Conservation (phyloP, 2,797 vertebrate genomes). For the Apogon hyalosoma region DNA sequence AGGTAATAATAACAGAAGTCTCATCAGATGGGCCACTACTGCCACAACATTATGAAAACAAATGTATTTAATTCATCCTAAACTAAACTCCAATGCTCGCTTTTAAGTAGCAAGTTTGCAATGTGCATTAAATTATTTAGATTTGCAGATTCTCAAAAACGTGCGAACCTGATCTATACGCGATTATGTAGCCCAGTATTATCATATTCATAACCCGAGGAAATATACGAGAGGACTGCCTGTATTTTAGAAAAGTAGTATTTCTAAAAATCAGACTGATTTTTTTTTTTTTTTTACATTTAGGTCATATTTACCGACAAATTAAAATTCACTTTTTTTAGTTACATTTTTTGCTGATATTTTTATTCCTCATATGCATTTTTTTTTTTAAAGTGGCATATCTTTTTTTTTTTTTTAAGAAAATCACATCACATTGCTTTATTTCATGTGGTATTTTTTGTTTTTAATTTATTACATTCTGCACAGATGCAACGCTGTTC, state of each 20-base stretch:
- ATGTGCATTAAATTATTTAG: constrained; percentile 25
- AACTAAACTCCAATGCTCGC: constrained; percentile 54
- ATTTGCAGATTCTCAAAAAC: constrained; percentile 8
- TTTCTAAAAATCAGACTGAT: background rate
- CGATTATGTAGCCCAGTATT: constrained; percentile 12
- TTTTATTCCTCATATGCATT: no score
- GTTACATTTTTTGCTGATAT: no score
- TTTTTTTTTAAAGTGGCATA: no score
- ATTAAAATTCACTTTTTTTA: background rate
- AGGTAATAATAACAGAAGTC: background rate
- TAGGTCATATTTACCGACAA: background rate
- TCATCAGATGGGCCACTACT: background rate
- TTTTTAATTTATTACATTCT: no score
- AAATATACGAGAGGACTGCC: background rate
- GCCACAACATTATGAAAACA: constrained; percentile 78
- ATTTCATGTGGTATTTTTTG: no score
- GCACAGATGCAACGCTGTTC: no score
- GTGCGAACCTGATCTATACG: no score
- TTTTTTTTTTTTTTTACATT: background rate
- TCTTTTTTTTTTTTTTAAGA: no score
- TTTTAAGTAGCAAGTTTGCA: constrained; percentile 7
- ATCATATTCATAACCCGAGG: constrained; percentile 45
- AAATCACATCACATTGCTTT: no score
- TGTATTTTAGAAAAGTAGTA: background rate
- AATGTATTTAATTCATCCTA: constrained; percentile 89